A percentile compares a stretch with the other conserved stretches of the same genome.
Evolutionary conservation across 2,888 invertebrate genomes (phyloP).

Genomic region (Drosophila pseudotalamancana): DNA sequence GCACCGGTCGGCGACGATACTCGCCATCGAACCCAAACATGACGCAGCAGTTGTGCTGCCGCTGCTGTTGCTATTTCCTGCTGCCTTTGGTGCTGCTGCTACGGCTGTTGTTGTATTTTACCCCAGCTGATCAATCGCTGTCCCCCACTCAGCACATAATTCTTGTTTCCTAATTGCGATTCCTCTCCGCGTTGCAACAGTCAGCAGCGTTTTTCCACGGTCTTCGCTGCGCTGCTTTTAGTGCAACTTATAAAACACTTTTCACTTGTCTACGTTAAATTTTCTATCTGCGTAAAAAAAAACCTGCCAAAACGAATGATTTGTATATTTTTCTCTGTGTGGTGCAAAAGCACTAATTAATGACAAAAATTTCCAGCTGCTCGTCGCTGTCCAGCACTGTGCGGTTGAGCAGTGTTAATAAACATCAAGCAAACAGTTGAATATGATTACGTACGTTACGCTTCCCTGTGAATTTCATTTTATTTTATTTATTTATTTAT

Average conservation of each 20-base stretch:
- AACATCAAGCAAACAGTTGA: constrained; percentile 3
- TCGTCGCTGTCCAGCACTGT: constrained; percentile 41
- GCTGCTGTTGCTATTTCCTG: constrained; percentile 18
- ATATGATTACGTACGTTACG: constrained; percentile 4
- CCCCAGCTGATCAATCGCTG: constrained; percentile 57
- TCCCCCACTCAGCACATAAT: constrained; percentile 44
- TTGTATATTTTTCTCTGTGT: constrained; percentile 68
- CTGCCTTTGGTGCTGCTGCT: constrained; percentile 4
- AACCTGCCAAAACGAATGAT: constrained; percentile 64
- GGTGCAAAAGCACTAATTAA: constrained; percentile 40
- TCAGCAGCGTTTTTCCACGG: not conserved
- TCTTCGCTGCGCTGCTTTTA: not conserved
- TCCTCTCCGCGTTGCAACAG: constrained; percentile 1
- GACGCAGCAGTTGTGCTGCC: constrained; percentile 53
- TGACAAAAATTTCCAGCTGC: constrained; percentile 44
- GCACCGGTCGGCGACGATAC: constrained; percentile 93
- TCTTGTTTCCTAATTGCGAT: constrained; percentile 13
- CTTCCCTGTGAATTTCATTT: constrained; percentile 2
- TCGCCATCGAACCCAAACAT: constrained; percentile 96
- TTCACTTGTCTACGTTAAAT: constrained; percentile 42
- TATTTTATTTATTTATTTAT: not conserved
- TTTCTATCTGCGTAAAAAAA: constrained; percentile 63
- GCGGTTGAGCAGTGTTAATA: constrained; percentile 19
- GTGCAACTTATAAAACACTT: constrained; percentile 16
- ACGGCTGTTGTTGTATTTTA: constrained; percentile 38